Evolutionary conservation across 2,113 vertebrate genomes (phyloP), one percentile per base, ranked within the genome.

Genomic region (Micromys minutus): DNA sequence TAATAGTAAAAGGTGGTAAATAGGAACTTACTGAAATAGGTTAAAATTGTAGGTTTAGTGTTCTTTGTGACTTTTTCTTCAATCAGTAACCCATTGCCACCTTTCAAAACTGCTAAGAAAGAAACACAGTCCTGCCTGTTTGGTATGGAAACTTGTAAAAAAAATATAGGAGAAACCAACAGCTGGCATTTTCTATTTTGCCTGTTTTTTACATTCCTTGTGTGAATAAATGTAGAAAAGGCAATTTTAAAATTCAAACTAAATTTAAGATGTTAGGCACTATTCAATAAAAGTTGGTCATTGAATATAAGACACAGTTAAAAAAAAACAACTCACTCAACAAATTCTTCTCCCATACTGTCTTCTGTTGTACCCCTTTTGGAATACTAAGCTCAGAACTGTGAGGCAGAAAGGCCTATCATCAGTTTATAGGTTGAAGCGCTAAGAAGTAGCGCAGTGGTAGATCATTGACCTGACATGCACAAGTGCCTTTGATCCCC

Each of bases 11-110:
- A 63, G 88, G 97, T 93, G 15, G 83, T 90, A 93, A 95, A 87
- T 63, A 93, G 39, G 94, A 94, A 96, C 96, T 95, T 96, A 57
- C 93, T 97, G 93, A 97, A 84, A 95, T 95, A 95, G 84, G 92
- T 93, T 92, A 95, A 42, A 90, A 96, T 97, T 98, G 45, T 42
- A 22, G 52, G 95, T 96, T 97, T 97, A 92, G 72, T 97, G 80
- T 97, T 12, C 47, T 97, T 97, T 97, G 96, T 97, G 77, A 95
- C 63, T 97, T 87, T 74, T 95, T 52, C 50, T 91, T 96, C 81
- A 95, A 50, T 97, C 87, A 97, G 83, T 86, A 94, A n/a, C 89
- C 97, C 59, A 13, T 94, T 98, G 94, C 87, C 34, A 79, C 57
- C 55, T 94, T 67, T 12, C 67, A 81, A 69, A 93, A 80, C 87